Base-by-base conservation (phyloP, 2,888 invertebrate genomes). In the Orchesella flavescens region DNA sequence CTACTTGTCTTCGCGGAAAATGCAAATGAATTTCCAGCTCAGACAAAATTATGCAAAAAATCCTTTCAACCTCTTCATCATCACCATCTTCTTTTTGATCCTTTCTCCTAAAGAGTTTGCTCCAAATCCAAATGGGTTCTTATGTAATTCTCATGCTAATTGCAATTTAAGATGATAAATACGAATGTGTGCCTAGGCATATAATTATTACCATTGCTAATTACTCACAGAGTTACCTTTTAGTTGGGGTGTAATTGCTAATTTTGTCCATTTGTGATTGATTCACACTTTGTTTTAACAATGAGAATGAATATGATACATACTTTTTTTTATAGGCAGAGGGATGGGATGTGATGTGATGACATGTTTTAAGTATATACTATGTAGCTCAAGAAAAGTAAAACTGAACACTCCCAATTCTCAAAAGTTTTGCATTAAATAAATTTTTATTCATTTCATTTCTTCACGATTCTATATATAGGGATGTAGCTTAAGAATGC, bases 61-160 rank as follows among this genome's bases (percentile, higher is more conserved):
- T n/a, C n/a, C n/a, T n/a, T n/a, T n/a, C n/a, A n/a, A n/a, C n/a
- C n/a, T n/a, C n/a, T n/a, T n/a, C n/a, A n/a, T n/a, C n/a, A n/a
- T n/a, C n/a, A n/a, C n/a, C n/a, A n/a, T 34, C 34, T 34, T 7
- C 34, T 34, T 34, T 34, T 34, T 34, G 3, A 34, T 34, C 34
- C 34, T 34, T 34, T 34, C 34, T 34, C 34, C 34, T 34, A 7
- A 34, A 34, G 34, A 34, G 34, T 34, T 34, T 34, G 34, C 34
- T 34, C 34, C 34, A 34, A 34, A 53, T 53, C 7, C 46, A 46
- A 10, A 46, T 46, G 13, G 13, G 46, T 46, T 10, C 46, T 10
- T 19, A 10, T 57, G 57, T 57, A 57, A 57, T 57, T 57, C 57
- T 57, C 57, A 57, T 57, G 57, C 19, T 57, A 57, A 57, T 57